Evolutionary conservation across 2,113 vertebrate genomes (phyloP).

Genomic region (Aix galericulata): DNA sequence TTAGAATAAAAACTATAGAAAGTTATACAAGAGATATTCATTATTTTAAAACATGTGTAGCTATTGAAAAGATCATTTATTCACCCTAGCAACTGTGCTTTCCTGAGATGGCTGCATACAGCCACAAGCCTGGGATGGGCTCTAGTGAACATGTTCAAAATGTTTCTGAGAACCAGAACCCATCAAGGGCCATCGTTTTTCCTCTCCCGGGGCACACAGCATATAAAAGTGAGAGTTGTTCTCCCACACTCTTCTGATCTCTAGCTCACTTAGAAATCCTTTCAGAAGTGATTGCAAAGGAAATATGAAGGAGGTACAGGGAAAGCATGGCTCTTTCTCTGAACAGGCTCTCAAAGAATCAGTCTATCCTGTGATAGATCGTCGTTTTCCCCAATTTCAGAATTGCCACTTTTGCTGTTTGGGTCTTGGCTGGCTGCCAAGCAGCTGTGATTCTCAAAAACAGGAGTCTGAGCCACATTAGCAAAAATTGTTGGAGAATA

Average conservation of each 20-base stretch:
- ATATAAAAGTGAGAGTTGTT: not conserved
- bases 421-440: not conserved
- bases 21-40: not conserved
- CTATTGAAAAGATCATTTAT: not conserved
- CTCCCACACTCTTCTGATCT: not conserved
- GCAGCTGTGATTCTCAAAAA: not conserved
- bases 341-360: not conserved
- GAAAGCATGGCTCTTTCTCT: not conserved
- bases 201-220: not conserved
- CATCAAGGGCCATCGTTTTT: not conserved
- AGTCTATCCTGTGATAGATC: not conserved
- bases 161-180: not conserved
- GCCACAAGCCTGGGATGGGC: not conserved
- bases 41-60: not conserved
- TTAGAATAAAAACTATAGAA: conserved; percentile 1
- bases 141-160: not conserved
- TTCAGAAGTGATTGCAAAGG: not conserved
- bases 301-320: not conserved
- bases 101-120: not conserved
- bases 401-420: not conserved
- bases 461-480: not conserved
- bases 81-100: conserved; percentile 2
- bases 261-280: not conserved
- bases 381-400: not conserved
- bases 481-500: not conserved